A percentile compares a stretch with the other conserved stretches of the same genome.
These are phyloP conservation scores for Aphelocoma coerulescens DNA, from an alignment of 2,113 vertebrate genomes.

Conservation along the genomic window DNA sequence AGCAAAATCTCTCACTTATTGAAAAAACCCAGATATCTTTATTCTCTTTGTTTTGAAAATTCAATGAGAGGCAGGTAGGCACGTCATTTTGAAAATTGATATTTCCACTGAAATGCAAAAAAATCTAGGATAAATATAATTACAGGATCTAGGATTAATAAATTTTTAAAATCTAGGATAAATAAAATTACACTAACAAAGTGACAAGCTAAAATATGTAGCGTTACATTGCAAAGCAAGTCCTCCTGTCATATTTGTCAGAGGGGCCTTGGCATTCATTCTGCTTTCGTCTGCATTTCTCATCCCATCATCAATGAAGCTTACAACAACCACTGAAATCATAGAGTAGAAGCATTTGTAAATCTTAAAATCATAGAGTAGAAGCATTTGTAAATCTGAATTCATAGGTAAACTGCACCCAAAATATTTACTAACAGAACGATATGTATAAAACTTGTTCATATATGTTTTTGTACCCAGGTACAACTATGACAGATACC, in stretches of 20 bases:
- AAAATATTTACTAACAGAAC: neutral
- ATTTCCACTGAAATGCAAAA: slow-evolving; percentile 2
- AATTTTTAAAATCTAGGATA: too few relatives aligned
- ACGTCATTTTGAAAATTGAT: neutral
- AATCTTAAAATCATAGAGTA: neutral
- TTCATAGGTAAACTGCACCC: neutral
- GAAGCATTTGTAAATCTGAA: neutral
- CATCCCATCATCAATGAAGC: neutral
- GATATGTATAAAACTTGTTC: neutral
- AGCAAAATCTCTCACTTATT: neutral
- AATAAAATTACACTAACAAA: neutral
- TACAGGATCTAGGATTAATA: too few relatives aligned
- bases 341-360: neutral
- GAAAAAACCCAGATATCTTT: neutral
- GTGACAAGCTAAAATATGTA: slow-evolving; percentile 42
- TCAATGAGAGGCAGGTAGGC: neutral
- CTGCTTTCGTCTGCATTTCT: neutral
- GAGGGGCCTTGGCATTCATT: slow-evolving; percentile 12
- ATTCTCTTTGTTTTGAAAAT: neutral
- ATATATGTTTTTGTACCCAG: neutral
- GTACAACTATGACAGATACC: neutral
- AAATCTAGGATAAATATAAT: neutral
- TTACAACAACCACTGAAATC: neutral
- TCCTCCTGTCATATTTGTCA: slow-evolving; percentile 20
- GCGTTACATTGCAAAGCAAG: neutral